Base-by-base conservation (phyloP, 2,888 invertebrate genomes). In the Acronicta psi region DNA sequence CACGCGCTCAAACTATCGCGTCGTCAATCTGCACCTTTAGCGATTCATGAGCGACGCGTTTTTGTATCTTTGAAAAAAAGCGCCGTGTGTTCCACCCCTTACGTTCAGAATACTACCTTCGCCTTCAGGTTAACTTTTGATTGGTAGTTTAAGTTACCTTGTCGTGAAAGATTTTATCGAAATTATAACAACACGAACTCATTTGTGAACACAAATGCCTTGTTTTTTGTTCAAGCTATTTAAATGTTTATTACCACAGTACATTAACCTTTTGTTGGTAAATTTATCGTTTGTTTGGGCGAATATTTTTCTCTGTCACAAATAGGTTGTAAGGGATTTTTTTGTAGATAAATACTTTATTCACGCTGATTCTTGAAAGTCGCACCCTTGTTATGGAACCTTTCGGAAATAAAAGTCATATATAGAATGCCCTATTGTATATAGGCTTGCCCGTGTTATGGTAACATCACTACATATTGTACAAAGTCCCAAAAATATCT, bases 181-280 rank as follows among this genome's bases (percentile, higher is more conserved):
- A 73, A 69, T 67, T 70, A 70, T 67, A 77, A 76, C 74, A 66
- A 77, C 74, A 74, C 74, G 75, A 77, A 75, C 77, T 61, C 59
- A 70, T 77, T 77, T 75, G 68, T 74, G 67, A 73, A 53, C 58
- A 67, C 45, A 74, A 76, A 73, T 69, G 59, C 50, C 59, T 64
- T 50, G 53, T 74, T 69, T 74, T 62, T 69, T 45, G 41, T 52
- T 18, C 34, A 25, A 45, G 47, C 57, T 46, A 38, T 65, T 76
- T 62, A 53, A 64, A 69, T 45, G 46, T 67, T 56, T 75, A 72
- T 59, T 58, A 52, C 58, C 13, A 49, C 17, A 17, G 58, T 56
- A 53, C 56, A 38, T 65, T 57, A 59, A 62, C 56, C 59, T 63
- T 58, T 29, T 45, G 13, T n/a, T 7, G 11, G 23, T 25, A 23